These are phyloP conservation scores for Dendropsophus ebraccatus DNA, from an alignment of 2,113 vertebrate species.

Conservation along the genomic window DNA sequence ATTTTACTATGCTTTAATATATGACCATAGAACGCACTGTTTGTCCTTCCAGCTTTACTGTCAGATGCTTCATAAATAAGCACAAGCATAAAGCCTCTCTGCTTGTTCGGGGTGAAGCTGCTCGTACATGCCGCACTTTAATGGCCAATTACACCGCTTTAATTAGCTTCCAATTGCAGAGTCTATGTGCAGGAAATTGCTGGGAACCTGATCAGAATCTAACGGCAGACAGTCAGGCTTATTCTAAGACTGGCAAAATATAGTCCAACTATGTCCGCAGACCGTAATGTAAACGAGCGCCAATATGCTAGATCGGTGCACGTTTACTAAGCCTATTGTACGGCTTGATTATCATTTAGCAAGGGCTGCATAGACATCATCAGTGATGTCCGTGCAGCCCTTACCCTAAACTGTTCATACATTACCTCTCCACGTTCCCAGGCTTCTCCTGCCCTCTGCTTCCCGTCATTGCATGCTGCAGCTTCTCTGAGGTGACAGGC, in stretches of 20 bases:
- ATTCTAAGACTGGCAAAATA: background rate
- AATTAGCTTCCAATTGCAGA: constrained; percentile 15
- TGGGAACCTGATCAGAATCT: constrained; percentile 5
- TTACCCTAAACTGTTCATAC: too few relatives aligned
- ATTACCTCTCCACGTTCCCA: too few relatives aligned
- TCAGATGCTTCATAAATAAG: constrained; percentile 24
- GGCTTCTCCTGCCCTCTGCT: too few relatives aligned
- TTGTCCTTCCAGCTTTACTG: constrained; percentile 14
- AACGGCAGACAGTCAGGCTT: background rate
- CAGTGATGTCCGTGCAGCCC: too few relatives aligned
- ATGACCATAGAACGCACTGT: constrained; percentile 23
- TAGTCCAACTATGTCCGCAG: background rate
- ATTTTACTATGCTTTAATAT: constrained; percentile 29
- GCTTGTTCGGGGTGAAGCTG: background rate
- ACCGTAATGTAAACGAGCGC: background rate
- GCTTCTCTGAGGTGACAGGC: too few relatives aligned
- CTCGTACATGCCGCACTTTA: constrained; percentile 14
- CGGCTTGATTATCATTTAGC: too few relatives aligned
- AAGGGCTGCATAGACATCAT: too few relatives aligned
- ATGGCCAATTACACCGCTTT: background rate
- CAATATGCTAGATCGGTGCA: too few relatives aligned
- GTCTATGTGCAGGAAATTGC: background rate
- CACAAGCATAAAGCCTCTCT: background rate
- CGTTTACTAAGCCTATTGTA: too few relatives aligned
- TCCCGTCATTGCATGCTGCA: too few relatives aligned